Percentiles rank a stretch among this genome's conserved stretches.
phyloP scores from a whole-genome alignment of 2,888 invertebrate species.

The Hyposoter dolosus region DNA sequence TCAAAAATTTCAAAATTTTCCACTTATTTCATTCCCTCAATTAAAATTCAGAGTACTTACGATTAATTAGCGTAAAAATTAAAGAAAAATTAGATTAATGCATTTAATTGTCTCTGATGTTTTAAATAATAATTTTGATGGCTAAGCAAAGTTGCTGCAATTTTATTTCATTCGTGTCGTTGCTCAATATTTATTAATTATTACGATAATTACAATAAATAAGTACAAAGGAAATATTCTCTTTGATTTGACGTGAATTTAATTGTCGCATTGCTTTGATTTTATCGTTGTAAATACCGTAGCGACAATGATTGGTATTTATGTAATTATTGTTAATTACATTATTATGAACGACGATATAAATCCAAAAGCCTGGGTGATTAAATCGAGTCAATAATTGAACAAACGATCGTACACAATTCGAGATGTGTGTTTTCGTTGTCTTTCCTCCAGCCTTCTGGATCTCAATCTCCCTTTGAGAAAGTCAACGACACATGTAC shows the following conservation, averaged over 20 bases:
- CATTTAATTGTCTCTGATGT: not conserved
- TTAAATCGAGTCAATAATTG: constrained; percentile 10
- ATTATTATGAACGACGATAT: constrained; percentile 9
- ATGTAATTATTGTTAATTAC: constrained; percentile 10
- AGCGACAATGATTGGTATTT: not conserved
- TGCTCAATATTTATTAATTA: not conserved
- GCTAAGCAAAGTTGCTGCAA: not conserved
- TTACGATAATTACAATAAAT: not conserved
- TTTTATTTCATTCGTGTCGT: not conserved
- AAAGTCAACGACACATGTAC: constrained; percentile 61
- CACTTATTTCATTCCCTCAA: not conserved
- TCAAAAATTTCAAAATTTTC: not conserved
- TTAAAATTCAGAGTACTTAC: not conserved
- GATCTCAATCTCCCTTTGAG: constrained; percentile 38
- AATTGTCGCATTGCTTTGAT: not conserved
- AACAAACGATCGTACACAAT: constrained; percentile 13
- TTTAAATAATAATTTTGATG: not conserved
- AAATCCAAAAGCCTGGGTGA: not conserved
- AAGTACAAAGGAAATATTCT: not conserved
- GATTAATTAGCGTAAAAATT: not conserved
- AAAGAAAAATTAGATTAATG: not conserved
- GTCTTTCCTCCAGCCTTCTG: not conserved
- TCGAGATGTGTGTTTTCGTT: constrained; percentile 26
- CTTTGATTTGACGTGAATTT: not conserved
- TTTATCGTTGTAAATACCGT: not conserved